These are phyloP conservation scores for Intellagama lesueurii DNA, from an alignment of 2,797 vertebrate species.

Conservation along the genomic window DNA sequence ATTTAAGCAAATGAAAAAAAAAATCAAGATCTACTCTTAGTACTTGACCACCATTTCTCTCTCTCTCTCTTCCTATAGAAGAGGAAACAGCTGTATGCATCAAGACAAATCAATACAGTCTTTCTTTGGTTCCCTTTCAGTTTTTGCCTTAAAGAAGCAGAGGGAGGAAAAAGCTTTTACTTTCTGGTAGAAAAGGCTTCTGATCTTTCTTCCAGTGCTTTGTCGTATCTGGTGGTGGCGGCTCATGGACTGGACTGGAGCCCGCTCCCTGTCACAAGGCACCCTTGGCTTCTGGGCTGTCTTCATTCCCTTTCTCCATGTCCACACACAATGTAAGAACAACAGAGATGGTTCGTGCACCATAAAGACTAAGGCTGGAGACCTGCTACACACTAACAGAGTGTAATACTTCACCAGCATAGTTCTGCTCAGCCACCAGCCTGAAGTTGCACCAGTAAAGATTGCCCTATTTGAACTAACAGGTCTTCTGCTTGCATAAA, in stretches of 20 bases:
- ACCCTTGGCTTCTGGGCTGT: background rate
- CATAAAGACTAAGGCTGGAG: background rate
- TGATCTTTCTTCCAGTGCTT: background rate
- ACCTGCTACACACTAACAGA: background rate
- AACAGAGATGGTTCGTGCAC: background rate
- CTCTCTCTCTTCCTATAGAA: background rate
- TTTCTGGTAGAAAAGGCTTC: background rate
- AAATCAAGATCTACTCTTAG: background rate
- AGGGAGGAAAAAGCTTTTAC: background rate
- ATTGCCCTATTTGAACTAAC: too few relatives aligned
- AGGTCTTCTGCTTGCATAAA: too few relatives aligned
- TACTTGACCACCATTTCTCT: background rate
- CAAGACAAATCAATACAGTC: constrained; percentile 34
- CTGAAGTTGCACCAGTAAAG: too few relatives aligned
- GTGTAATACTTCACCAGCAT: too few relatives aligned
- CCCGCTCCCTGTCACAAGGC: too few relatives aligned
- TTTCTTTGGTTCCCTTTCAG: constrained; percentile 30
- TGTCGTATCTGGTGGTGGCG: too few relatives aligned
- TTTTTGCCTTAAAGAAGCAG: constrained; percentile 38
- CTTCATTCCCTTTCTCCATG: background rate
- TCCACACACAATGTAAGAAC: background rate
- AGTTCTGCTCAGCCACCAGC: too few relatives aligned
- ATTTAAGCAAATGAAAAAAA: constrained; percentile 28
- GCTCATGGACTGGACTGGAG: too few relatives aligned
- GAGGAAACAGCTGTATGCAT: constrained; percentile 31